Evolutionary conservation across 92 coral and sea anemone genomes (phyloP).

Genomic region (Nematostella vectensis): DNA sequence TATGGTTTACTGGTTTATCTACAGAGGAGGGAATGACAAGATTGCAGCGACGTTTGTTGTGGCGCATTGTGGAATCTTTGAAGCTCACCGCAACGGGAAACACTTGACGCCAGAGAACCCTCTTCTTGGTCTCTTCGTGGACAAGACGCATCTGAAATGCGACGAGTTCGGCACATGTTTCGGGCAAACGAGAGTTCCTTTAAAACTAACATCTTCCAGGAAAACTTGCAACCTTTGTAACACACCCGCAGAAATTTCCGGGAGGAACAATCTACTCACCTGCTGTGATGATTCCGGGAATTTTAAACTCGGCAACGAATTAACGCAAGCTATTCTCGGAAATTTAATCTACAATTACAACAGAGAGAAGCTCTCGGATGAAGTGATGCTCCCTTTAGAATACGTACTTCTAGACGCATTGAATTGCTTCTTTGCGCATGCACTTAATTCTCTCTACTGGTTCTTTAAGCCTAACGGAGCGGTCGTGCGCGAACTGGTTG

Average conservation of each 20-base stretch:
- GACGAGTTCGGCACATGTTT: slow-evolving; percentile 25
- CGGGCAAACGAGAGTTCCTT: slow-evolving; percentile 8
- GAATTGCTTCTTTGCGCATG: slow-evolving; percentile 30
- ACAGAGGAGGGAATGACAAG: slow-evolving; percentile 21
- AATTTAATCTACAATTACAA: slow-evolving; percentile 23
- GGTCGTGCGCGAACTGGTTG: slow-evolving; percentile 24
- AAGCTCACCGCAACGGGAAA: slow-evolving; percentile 17
- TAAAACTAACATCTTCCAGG: slow-evolving; percentile 20
- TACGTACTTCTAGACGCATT: slow-evolving; percentile 25
- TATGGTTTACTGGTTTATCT: slow-evolving; percentile 41
- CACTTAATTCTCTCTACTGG: slow-evolving; percentile 45
- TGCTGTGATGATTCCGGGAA: slow-evolving; percentile 34
- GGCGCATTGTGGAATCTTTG: slow-evolving; percentile 15
- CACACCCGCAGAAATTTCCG: slow-evolving; percentile 23
- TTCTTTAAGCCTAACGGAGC: slow-evolving; percentile 29
- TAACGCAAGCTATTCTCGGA: slow-evolving; percentile 15
- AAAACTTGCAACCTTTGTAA: slow-evolving; percentile 26
- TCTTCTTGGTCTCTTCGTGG: slow-evolving; percentile 17
- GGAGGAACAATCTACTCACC: slow-evolving; percentile 14
- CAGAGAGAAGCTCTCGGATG: slow-evolving; percentile 6
- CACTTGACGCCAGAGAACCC: slow-evolving; percentile 19
- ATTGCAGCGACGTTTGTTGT: slow-evolving; percentile 45
- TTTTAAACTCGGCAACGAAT: slow-evolving; percentile 38
- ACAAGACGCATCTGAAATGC: slow-evolving; percentile 27
- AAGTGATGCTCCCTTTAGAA: slow-evolving; percentile 10